Percentiles rank a stretch among this genome's conserved stretches.
Conservation (phyloP, 2,888 invertebrate species). For the Gortyna flavago region DNA sequence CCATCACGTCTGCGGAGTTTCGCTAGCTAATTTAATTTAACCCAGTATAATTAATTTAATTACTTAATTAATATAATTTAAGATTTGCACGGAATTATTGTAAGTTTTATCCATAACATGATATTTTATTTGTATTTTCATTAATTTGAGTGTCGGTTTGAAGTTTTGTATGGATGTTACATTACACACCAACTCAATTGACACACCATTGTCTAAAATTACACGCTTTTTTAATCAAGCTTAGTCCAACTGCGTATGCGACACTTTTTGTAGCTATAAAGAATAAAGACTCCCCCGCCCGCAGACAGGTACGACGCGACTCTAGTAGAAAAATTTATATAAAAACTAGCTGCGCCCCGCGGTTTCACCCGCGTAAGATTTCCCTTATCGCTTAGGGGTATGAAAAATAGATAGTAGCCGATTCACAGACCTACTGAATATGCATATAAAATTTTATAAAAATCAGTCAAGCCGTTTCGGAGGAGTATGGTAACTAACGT, state of each 20-base stretch:
- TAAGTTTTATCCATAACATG: constrained; percentile 3
- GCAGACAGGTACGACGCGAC: neutral
- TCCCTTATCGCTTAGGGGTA: too few species aligned
- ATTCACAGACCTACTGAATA: too few species aligned
- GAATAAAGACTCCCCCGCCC: neutral
- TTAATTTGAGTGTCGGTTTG: constrained; percentile 5
- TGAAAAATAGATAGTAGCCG: too few species aligned
- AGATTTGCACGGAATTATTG: constrained; percentile 29
- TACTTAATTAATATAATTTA: neutral
- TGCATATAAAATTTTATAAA: too few species aligned
- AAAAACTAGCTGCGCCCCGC: too few species aligned
- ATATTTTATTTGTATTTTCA: neutral
- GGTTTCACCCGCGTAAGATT: too few species aligned
- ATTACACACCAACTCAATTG: constrained; percentile 3
- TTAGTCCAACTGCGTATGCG: constrained; percentile 25
- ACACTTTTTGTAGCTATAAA: neutral
- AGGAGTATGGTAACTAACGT: too few species aligned
- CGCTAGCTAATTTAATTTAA: neutral
- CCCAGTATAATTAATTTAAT: neutral
- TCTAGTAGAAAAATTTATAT: neutral
- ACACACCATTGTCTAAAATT: constrained; percentile 19
- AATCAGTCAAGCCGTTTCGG: too few species aligned
- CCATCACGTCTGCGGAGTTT: neutral
- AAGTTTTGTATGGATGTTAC: neutral
- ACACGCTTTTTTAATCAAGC: constrained; percentile 3